Conservation (phyloP, 2,113 vertebrate species). For the Oncorhynchus masou region DNA sequence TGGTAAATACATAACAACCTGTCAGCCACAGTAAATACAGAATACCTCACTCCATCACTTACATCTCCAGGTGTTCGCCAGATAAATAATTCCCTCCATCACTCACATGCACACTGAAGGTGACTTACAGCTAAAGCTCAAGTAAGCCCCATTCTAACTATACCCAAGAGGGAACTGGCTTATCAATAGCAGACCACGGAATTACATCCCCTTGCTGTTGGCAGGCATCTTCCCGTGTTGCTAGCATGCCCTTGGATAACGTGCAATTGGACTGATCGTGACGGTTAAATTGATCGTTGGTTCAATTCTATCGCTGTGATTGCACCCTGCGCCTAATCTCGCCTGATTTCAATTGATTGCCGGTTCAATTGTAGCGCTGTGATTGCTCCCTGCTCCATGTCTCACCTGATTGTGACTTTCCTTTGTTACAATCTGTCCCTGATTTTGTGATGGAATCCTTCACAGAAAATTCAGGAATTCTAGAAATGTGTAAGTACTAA, state of each 20-base stretch:
- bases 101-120: neutral
- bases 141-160: neutral
- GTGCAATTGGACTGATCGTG: no score
- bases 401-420: neutral
- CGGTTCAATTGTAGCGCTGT: neutral
- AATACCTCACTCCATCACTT: conserved; percentile 9
- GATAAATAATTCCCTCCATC: conserved; percentile 14
- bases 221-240: neutral
- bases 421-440: neutral
- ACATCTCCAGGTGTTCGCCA: conserved; percentile 2
- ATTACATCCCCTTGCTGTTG: neutral
- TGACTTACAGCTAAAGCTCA: conserved; percentile 12
- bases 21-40: conserved; percentile 6
- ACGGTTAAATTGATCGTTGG: neutral
- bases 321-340: neutral
- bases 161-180: conserved; percentile 1
- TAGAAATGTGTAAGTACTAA: neutral
- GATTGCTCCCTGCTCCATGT: neutral
- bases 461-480: neutral
- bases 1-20: conserved; percentile 9
- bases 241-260: neutral
- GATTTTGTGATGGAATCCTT: neutral
- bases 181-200: neutral
- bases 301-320: neutral
- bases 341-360: neutral